Percentiles rank a stretch among this genome's conserved stretches.
These are phyloP conservation scores for Drosophila borborema DNA, from an alignment of 2,888 invertebrate genomes.

Conservation along the genomic window DNA sequence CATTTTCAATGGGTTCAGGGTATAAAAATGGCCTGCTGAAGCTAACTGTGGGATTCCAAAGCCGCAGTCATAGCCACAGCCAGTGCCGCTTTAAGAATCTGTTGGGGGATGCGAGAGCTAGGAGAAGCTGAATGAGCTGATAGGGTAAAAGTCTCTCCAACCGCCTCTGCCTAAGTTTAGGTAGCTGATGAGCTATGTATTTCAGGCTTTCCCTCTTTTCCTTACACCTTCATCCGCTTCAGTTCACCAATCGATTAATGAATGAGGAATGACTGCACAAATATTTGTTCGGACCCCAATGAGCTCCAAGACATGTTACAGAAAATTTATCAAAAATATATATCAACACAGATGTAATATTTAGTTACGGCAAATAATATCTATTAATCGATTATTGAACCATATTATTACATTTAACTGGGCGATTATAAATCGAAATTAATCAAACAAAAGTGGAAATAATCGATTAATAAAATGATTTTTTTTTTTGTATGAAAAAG, in stretches of 20 bases:
- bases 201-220: background rate
- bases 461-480: too few relatives aligned
- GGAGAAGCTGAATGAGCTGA: background rate
- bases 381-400: too few relatives aligned
- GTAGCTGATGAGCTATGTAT: slow-evolving; percentile 7
- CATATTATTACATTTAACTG: too few relatives aligned
- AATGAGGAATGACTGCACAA: slow-evolving; percentile 64
- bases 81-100: slow-evolving; percentile 22
- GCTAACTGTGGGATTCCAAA: slow-evolving; percentile 22
- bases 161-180: background rate
- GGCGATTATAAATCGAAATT: too few relatives aligned
- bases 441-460: too few relatives aligned
- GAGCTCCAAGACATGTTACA: background rate
- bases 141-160: background rate
- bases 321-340: background rate
- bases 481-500: too few relatives aligned
- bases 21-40: background rate
- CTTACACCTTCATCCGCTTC: background rate
- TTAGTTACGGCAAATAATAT: too few relatives aligned
- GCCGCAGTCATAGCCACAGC: background rate
- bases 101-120: background rate
- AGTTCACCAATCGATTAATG: slow-evolving; percentile 53
- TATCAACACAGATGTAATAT: too few relatives aligned
- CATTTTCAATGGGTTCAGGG: too few relatives aligned
- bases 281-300: slow-evolving; percentile 38